Base-by-base conservation (phyloP, 1,140 invertebrate species). In the Macrotrachela quadricornifera region DNA sequence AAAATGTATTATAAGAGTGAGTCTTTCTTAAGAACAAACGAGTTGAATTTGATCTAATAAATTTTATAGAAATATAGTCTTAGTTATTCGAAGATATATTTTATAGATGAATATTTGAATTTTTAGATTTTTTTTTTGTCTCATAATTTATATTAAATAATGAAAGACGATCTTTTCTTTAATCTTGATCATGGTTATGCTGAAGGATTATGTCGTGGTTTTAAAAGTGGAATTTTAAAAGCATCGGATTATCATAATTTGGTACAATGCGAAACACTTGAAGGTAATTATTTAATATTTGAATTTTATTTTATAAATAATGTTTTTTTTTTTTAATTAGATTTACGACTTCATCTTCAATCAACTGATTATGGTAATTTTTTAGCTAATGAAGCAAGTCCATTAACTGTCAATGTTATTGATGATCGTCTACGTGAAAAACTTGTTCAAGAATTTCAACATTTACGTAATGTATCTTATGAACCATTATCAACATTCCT, bases 281-380 rank as follows among this genome's bases (percentile, higher is more conserved):
- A 99, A 30, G 21, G 21, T 30, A 30, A 30, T 30, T 8, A 30
- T 30, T 8, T 30, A 30, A 30, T 2, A 30, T 4, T 30, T 2
- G 21, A 30, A 30, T 30, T 4, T 4, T 30, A 30, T 4, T 30
- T 30, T 2, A 30, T 30, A 30, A 4, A 30, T 30, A n/a, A n/a
- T n/a, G n/a, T n/a, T n/a, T n/a, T n/a, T n/a, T n/a, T n/a, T n/a
- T n/a, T n/a, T n/a, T n/a, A 4, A 4, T 30, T 30, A 30, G 94
- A 99, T 79, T 74, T 99, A 54, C 99, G 99, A 67, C 76, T 99
- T 6, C 92, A 99, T 73, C 74, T 99, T 44, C 92, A 97, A 75
- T 87, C 87, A 46, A 99, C 92, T 11, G 94, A 99, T 69, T 99
- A 99, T 77, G 92, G 92, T 1, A 88, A 81, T 63, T 99, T 99